phyloP scores from a whole-genome alignment of 2,113 vertebrate genomes.

The Chionodraco myersi region DNA sequence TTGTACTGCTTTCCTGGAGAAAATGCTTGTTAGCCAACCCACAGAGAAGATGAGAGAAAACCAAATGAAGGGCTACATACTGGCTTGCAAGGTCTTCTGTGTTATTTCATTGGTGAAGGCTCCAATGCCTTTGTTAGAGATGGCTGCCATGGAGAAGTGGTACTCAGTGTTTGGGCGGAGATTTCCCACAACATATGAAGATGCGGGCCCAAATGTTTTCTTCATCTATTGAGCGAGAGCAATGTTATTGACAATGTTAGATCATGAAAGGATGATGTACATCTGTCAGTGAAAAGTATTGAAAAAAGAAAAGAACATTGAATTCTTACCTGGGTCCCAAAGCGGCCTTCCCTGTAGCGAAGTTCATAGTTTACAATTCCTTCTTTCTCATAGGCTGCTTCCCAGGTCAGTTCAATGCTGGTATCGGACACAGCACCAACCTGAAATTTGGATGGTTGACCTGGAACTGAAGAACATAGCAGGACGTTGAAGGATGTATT shows the following conservation, averaged over 20 bases:
- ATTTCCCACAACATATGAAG: constrained; percentile 89
- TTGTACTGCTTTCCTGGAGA: neutral
- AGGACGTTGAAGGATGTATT: neutral
- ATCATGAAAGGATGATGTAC: too few species aligned
- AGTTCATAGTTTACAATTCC: constrained; percentile 94
- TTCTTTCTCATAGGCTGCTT: constrained; percentile 91
- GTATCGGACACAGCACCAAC: constrained; percentile 93
- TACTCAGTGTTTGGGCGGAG: constrained; percentile 96
- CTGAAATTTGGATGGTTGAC: constrained; percentile 95
- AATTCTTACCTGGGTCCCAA: constrained; percentile 85
- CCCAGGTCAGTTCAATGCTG: constrained; percentile 92
- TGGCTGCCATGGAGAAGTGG: constrained; percentile 93
- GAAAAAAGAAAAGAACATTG: neutral
- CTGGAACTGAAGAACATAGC: constrained; percentile 86
- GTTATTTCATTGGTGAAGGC: constrained; percentile 94
- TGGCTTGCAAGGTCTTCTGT: constrained; percentile 97
- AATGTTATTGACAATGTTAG: neutral
- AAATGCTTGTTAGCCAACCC: constrained; percentile 34
- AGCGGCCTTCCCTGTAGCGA: constrained; percentile 87
- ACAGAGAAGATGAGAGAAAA: constrained; percentile 45
- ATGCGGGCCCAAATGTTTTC: constrained; percentile 89
- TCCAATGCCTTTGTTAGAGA: constrained; percentile 93
- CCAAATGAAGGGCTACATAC: constrained; percentile 90
- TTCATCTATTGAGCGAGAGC: constrained; percentile 83
- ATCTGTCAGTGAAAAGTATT: neutral